Evolutionary conservation across 2,888 invertebrate species (phyloP), one percentile per base, ranked within the genome.

Genomic region (Melieria picta): DNA sequence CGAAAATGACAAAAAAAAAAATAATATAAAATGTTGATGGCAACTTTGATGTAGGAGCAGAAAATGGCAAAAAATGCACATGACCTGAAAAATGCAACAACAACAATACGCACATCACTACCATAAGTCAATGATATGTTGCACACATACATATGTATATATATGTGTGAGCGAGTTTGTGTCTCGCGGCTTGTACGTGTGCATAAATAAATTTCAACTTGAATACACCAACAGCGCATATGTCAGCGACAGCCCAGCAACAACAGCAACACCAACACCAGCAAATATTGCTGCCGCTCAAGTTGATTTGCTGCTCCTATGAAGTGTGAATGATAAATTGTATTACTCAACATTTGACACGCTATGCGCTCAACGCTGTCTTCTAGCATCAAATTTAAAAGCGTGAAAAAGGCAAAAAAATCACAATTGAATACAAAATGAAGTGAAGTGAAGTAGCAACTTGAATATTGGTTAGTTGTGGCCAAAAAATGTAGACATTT

Each of bases 281-380:
- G 62, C 46, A 56, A 5, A 16, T 67, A 50, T 16, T 62, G 58
- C 58, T 45, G 16, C 69, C 50, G 50, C 65, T 73, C 68, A 71
- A 65, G 70, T 52, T 66, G 69, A 69, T 73, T 63, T 47, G 46
- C 47, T 62, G 46, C 57, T 56, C 50, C 62, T 69, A 52, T 71
- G 71, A 66, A 72, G 74, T 72, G 71, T 69, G 69, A 73, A 71
- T 73, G 71, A 75, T 75, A 75, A 73, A 75, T 75, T 75, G 71
- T 75, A 71, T 73, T 69, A 74, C 71, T 73, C 71, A 69, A 56
- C 66, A 72, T 72, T 71, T 70, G 70, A 70, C 64, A 61, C 42
- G 60, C 45, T 62, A 7, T 10, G 9, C 45, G 11, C 5, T 61
- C 45, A 10, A 10, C 30, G 13, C 16, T 13, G 7, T 57, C 7